Conservation (phyloP, 1,140 invertebrate genomes). For the Papilio helenus region DNA sequence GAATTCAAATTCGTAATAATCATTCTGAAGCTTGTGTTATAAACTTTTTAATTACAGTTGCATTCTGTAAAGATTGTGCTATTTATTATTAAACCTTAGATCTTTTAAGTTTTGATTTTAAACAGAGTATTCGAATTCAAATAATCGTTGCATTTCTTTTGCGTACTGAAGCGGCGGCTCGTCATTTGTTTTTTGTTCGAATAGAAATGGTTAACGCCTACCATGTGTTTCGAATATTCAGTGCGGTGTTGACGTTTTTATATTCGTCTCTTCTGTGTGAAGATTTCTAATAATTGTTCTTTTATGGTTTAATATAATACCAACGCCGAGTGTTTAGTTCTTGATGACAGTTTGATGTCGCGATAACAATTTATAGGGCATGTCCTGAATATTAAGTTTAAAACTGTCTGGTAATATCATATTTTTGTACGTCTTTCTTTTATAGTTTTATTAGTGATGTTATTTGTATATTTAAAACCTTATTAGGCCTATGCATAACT, state of each 20-base stretch:
- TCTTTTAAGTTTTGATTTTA: not conserved
- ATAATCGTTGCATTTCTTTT: conserved; percentile 9
- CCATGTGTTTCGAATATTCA: conserved; percentile 65
- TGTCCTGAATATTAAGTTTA: conserved; percentile 45
- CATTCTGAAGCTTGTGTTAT: not conserved
- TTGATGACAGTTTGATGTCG: conserved; percentile 65
- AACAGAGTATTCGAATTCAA: not conserved
- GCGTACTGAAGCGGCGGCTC: not conserved
- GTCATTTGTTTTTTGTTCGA: conserved; percentile 2
- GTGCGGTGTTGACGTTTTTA: conserved; percentile 65
- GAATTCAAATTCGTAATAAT: too few species aligned
- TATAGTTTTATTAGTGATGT: conserved; percentile 11
- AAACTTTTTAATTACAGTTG: not conserved
- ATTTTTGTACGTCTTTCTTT: conserved; percentile 29
- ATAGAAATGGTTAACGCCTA: conserved; percentile 33
- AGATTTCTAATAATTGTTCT: conserved; percentile 68
- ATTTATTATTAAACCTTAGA: not conserved
- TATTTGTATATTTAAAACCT: not conserved
- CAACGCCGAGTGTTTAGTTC: conserved; percentile 64
- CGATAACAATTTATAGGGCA: conserved; percentile 55
- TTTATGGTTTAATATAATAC: conserved; percentile 64
- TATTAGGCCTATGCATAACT: not conserved
- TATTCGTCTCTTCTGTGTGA: conserved; percentile 59
- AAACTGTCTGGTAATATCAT: conserved; percentile 43
- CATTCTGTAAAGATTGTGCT: not conserved